A percentile compares a stretch with the other conserved stretches of the same genome.
phyloP scores from a whole-genome alignment of 2,888 invertebrate species.

The Eupithecia pulchellata region DNA sequence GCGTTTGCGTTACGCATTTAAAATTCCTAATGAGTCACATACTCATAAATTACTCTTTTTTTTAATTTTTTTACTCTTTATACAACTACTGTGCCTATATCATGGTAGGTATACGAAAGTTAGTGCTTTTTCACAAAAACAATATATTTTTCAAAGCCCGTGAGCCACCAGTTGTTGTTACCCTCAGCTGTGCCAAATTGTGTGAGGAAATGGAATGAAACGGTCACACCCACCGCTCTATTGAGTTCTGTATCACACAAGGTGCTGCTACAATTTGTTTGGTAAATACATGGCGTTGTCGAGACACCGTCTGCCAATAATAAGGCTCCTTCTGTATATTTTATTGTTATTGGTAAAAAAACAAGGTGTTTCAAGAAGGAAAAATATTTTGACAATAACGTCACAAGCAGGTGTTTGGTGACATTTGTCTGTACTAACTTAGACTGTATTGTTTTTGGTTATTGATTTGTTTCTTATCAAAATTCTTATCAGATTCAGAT shows the following conservation, averaged over 20 bases:
- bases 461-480: too few species aligned
- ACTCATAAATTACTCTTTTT: too few species aligned
- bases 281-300: conserved; percentile 30
- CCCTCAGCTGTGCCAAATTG: conserved; percentile 47
- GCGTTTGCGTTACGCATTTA: too few species aligned
- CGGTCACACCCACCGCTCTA: conserved; percentile 72
- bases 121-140: neutral
- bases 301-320: conserved; percentile 26
- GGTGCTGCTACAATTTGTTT: conserved; percentile 35
- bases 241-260: conserved; percentile 57
- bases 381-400: conserved; percentile 2
- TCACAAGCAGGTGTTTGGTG: conserved; percentile 6
- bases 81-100: neutral
- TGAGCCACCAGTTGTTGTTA: conserved; percentile 13
- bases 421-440: conserved; percentile 26
- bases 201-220: conserved; percentile 62
- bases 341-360: conserved; percentile 15
- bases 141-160: neutral
- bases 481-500: too few species aligned
- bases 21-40: neutral
- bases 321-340: conserved; percentile 16
- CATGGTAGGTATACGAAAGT: neutral
- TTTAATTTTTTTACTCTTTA: too few species aligned
- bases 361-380: conserved; percentile 12
- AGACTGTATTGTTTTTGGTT: neutral